A percentile compares a stretch with the other conserved stretches of the same genome.
Evolutionary conservation across 1,140 invertebrate genomes (phyloP).

Genomic region (Oedothorax gibbosus): DNA sequence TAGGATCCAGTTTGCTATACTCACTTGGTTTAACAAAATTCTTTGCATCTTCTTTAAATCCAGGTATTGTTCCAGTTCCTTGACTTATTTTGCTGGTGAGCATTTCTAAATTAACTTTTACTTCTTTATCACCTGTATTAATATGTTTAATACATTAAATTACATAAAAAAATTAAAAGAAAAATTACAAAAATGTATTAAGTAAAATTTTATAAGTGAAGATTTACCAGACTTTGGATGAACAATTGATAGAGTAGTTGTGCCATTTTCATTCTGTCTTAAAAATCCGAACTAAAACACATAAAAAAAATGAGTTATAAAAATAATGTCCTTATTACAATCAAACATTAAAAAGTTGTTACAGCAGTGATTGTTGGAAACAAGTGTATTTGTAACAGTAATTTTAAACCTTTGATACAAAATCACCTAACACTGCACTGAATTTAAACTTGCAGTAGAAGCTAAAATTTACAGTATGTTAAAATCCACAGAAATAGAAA

Average conservation of each 20-base stretch:
- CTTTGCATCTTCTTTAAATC: conserved; percentile 87
- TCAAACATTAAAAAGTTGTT: too few relatives aligned
- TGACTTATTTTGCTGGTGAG: conserved; percentile 84
- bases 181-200: not conserved
- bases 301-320: not conserved
- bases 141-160: not conserved
- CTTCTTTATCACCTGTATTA: conserved; percentile 50
- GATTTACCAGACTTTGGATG: conserved; percentile 71
- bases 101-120: conserved; percentile 83
- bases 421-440: too few relatives aligned
- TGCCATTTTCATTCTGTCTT: conserved; percentile 83
- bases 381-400: too few relatives aligned
- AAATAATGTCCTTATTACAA: too few relatives aligned
- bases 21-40: conserved; percentile 84
- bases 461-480: not conserved
- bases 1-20: not conserved
- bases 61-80: conserved; percentile 78
- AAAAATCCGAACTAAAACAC: conserved; percentile 81
- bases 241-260: conserved; percentile 88
- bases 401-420: too few relatives aligned
- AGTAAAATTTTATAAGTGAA: not conserved
- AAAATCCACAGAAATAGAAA: not conserved
- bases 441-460: too few relatives aligned
- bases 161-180: not conserved
- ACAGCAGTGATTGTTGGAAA: too few relatives aligned